Evolutionary conservation across 2,113 vertebrate species (phyloP).

Genomic region (Chloropsis hardwickii): DNA sequence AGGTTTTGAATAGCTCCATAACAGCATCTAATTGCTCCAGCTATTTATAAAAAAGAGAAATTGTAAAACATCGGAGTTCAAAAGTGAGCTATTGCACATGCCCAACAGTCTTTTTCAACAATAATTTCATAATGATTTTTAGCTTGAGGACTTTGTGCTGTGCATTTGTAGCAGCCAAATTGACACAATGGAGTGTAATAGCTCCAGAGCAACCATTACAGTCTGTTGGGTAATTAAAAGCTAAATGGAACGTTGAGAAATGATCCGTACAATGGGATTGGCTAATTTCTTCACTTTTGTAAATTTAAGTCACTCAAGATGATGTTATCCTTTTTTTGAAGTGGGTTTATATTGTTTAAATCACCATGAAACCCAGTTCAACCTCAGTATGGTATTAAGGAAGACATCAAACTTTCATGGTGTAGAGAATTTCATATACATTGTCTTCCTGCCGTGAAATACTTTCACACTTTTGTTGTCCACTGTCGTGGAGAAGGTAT

Average conservation of each 20-base stretch:
- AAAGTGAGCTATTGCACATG: conserved; percentile 5
- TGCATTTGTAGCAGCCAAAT: conserved; percentile 49
- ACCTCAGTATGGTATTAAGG: background rate
- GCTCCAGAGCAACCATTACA: conserved; percentile 64
- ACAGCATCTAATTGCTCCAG: conserved; percentile 48
- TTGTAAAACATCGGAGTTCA: conserved; percentile 5
- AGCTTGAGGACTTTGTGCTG: conserved; percentile 52
- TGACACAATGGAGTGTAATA: conserved; percentile 52
- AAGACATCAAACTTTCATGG: background rate
- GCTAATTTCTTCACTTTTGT: conserved; percentile 49
- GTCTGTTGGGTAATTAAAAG: conserved; percentile 69
- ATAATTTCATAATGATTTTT: conserved; percentile 64
- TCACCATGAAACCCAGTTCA: background rate
- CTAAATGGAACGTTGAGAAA: conserved; percentile 67
- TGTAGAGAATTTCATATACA: background rate
- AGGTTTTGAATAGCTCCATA: conserved; percentile 33
- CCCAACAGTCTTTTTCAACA: conserved; percentile 42
- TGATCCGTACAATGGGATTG: conserved; percentile 36
- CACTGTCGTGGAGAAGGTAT: background rate
- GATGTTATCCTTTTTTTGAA: background rate
- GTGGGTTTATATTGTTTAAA: conserved; percentile 6
- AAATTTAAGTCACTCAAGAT: conserved; percentile 47
- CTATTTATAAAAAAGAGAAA: conserved; percentile 51
- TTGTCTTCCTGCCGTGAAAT: background rate
- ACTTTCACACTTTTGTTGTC: background rate